Evolutionary conservation across 2,888 invertebrate genomes (phyloP), one percentile per base, ranked within the genome.

Genomic region (Reticulitermes lucifugus): DNA sequence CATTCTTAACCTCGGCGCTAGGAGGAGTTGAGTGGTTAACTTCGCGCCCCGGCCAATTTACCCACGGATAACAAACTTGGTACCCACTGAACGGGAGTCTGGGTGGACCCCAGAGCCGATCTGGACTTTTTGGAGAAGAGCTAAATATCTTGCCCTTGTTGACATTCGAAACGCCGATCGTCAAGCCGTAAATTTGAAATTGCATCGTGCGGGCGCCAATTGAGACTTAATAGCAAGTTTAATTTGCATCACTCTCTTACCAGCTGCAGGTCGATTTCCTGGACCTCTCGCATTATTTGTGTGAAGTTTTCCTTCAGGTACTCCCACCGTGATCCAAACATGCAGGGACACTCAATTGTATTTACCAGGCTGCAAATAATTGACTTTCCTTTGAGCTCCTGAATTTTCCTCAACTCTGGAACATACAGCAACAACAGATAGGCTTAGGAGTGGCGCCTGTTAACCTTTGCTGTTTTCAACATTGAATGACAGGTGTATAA

Each of bases 261-360:
- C 46, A 94, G 89, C 89, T 93, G 92, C 25, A 90, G 89, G 79
- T 94, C 93, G 21, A 92, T 87, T 73, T 90, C 84, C 85, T 92
- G 91, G 94, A 94, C 94, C 21, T 90, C 90, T 5, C 89, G 87
- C 90, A 94, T 93, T 71, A 93, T 89, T 6, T 91, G 88, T 25
- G 90, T 90, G 87, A 91, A 92, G 85, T 90, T 89, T 7, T 90
- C 85, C 83, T 90, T 88, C 29, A 89, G 88, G 25, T 89, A 86
- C 84, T 89, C 88, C 85, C 89, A 89, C 70, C 89, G 88, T 4
- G 89, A 85, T 0, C 92, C 92, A 87, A 93, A 90, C 60, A 94
- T 87, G 87, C 95, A 95, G 0, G 94, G 92, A 87, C 94, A 94
- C 87, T 93, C 92, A 0, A 93, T 85, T 18, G 89, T 88, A n/a